These are phyloP conservation scores for Tetrax tetrax DNA, from an alignment of 2,113 vertebrate species.

Conservation along the genomic window DNA sequence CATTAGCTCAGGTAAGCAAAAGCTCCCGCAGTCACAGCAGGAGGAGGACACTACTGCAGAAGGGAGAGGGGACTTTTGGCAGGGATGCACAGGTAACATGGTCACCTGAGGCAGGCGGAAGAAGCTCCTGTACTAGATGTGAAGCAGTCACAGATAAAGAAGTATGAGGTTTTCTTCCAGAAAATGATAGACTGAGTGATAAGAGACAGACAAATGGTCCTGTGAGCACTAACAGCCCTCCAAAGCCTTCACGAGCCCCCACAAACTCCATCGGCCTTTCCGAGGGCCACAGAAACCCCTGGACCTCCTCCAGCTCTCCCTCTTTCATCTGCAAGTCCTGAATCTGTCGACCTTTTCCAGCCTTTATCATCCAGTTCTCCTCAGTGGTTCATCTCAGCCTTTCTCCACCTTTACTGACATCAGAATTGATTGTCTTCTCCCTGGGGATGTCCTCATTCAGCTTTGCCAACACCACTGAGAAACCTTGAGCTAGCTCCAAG, in stretches of 20 bases:
- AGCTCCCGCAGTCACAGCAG: rapidly evolving
- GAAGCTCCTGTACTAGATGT: neutral
- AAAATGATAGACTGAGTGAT: neutral
- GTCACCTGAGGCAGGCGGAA: neutral
- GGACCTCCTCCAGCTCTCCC: neutral
- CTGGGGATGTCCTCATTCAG: neutral
- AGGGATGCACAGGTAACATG: neutral
- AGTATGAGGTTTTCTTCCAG: neutral
- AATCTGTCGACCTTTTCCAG: neutral
- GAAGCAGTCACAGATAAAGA: neutral
- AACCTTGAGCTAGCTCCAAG: neutral
- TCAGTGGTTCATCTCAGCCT: neutral
- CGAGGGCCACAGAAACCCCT: neutral
- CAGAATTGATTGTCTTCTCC: rapidly evolving
- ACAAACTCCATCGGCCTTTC: rapidly evolving
- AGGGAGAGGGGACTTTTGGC: neutral
- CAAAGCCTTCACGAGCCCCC: neutral
- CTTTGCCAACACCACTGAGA: neutral
- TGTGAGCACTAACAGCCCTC: neutral
- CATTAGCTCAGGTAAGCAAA: neutral
- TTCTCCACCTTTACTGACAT: neutral
- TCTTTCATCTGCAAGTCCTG: neutral
- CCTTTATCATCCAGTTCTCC: neutral
- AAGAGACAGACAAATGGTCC: neutral
- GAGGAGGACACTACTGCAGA: neutral